Evolutionary conservation across 1,140 invertebrate species (phyloP), one percentile per base, ranked within the genome.

Genomic region (Meloidogyne exigua): DNA sequence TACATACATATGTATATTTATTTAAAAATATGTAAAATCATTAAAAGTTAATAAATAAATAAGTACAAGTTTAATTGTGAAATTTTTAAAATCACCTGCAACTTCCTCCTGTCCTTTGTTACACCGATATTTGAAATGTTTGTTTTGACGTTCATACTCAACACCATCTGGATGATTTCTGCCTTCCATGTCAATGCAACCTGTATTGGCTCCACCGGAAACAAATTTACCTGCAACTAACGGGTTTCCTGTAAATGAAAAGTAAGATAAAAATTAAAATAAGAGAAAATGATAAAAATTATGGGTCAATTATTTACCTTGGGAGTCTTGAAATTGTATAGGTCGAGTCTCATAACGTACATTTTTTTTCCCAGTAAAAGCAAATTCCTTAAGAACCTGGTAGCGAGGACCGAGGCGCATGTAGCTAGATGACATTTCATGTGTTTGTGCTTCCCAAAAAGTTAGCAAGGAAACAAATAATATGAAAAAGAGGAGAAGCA

Each of bases 51-150:
- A 12, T 9, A 11, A 23, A 10, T 26, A 36, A 1, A 23, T 32
- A 69, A 69, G 7, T 11, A n/a, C 18, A 23, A 5, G 1, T 25
- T 18, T 28, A 28, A 68, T 18, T 21, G 1, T n/a, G 49, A n/a
- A 36, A 62, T 23, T 12, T 18, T 79, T 49, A 36, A 15, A 65
- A 69, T 36, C 28, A 82, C 80, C 80, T 25, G 69, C 66, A 18
- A 83, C 80, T 25, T 82, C 82, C 57, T 82, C 80, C 23, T 72
- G 62, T 18, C 80, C 80, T 57, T 83, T 83, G 15, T 80, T 84
- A 62, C 80, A 82, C 4, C 57, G 49, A 65, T 82, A 82, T 57
- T 78, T 83, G 72, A 82, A 82, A 13, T 83, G 76, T 23, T 82
- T 82, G 32, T 80, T 83, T n/a, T 75, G 76, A 10, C 80, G 77